Percentiles rank a stretch among this genome's conserved stretches.
Evolutionary conservation across 1,140 invertebrate genomes (phyloP).

Genomic region (Drosophila sulfurigaster): DNA sequence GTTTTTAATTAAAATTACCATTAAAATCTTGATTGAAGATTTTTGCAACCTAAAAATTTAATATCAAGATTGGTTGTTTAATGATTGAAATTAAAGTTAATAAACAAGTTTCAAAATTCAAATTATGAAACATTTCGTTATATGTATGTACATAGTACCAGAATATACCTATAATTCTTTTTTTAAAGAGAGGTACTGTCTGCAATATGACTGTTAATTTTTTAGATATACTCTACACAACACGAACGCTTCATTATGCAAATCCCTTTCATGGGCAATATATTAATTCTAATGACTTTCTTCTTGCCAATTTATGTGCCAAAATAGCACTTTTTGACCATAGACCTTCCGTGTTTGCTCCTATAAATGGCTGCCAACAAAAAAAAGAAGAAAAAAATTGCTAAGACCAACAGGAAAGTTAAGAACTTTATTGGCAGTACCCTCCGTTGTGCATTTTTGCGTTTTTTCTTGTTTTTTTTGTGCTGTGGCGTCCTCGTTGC

Average conservation of each 20-base stretch:
- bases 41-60: no score
- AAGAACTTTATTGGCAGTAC: constrained; percentile 12
- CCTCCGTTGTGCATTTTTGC: constrained; percentile 19
- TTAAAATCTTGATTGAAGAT: no score
- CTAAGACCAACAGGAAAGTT: not conserved
- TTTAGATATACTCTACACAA: not conserved
- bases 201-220: not conserved
- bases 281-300: not conserved
- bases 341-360: not conserved
- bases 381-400: not conserved
- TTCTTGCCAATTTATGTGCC: not conserved
- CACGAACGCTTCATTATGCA: not conserved
- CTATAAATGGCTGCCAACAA: no score
- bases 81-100: no score
- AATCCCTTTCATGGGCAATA: not conserved
- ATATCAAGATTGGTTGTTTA: no score
- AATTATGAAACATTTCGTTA: no score
- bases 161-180: no score
- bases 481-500: constrained; percentile 15
- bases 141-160: no score
- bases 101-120: no score
- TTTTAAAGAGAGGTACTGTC: not conserved
- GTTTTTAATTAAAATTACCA: no score
- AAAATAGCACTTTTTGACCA: not conserved
- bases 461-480: constrained; percentile 5